Base-by-base conservation (phyloP, 2,113 vertebrate species). In the Australoheros scitulus region DNA sequence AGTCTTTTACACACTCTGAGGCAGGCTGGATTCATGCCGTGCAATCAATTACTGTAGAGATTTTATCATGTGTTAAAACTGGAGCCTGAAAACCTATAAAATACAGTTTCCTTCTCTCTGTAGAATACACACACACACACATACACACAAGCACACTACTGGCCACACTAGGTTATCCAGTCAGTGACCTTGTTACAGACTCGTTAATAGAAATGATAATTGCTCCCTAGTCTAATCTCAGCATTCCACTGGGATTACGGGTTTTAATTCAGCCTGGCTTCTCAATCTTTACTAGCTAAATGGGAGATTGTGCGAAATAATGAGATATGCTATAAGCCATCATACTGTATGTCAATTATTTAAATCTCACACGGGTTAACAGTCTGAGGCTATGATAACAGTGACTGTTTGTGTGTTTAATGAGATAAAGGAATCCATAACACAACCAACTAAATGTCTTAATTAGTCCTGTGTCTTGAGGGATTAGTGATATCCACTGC, bases 131-230 rank as follows among this genome's bases (percentile, higher is more conserved):
- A 57, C 24, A 72, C 56, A 55, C 75, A 76, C 47, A 65, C 36
- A 20, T 36, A 32, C 61, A 76, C 26, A 57, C 24, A 72, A 47
- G 47, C 78, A 79, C 47, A 61, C 41, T 15, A 18, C 14, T 61
- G 20, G 38, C 55, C 50, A 38, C 76, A 65, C 22, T 58, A 5
- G 4, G 10, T 83, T 83, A 63, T 83, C 64, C 50, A 89, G 58
- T 50, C 60, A 76, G 26, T 86, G 83, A 61, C 87, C 85, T 89
- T 76, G 70, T 85, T 88, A 82, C 60, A 85, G 52, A 52, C 80
- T 87, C 9, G 11, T 83, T 89, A 87, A 93, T 85, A 80, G 87
- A 91, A 91, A 89, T 80, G 81, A 87, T 87, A 90, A 90, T 88
- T 85, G 78, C 43, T 85, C 74, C 26, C 41, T 74, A 81, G 84